A percentile compares a stretch with the other conserved stretches of the same genome.
Conservation (phyloP, 92 coral and sea anemone genomes). For the Paragorgia papillata region DNA sequence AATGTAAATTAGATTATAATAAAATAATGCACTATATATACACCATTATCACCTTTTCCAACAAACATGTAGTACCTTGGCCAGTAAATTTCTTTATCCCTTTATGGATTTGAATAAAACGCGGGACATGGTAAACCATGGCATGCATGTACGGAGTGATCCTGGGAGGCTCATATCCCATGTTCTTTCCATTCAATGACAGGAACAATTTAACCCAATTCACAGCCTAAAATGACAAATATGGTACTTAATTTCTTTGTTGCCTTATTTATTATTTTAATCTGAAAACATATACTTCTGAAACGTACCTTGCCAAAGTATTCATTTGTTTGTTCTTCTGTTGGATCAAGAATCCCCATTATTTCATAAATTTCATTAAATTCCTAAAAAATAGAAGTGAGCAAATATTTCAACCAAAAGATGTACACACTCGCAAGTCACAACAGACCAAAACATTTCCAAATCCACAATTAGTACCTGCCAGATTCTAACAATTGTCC, state of each 20-base stretch:
- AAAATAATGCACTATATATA: too few species aligned
- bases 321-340: slow-evolving; percentile 42
- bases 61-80: slow-evolving; percentile 48
- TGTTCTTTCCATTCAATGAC: background rate
- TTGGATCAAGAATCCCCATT: slow-evolving; percentile 32
- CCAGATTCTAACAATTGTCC: slow-evolving; percentile 50
- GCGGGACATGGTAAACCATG: slow-evolving; percentile 64
- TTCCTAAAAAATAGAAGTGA: slow-evolving; percentile 34
- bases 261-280: too few species aligned
- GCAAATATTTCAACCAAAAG: slow-evolving; percentile 19
- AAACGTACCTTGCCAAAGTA: slow-evolving; percentile 35
- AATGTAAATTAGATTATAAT: too few species aligned
- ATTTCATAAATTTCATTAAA: slow-evolving; percentile 53
- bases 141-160: too few species aligned
- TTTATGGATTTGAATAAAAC: slow-evolving; percentile 49
- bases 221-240: slow-evolving; percentile 34
- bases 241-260: background rate
- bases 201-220: slow-evolving; percentile 26
- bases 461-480: slow-evolving; percentile 41
- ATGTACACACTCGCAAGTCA: too few species aligned
- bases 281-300: too few species aligned
- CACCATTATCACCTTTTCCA: too few species aligned
- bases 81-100: slow-evolving; percentile 66
- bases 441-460: too few species aligned
- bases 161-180: slow-evolving; percentile 18